A percentile compares a stretch with the other conserved stretches of the same genome.
Evolutionary conservation across 2,113 vertebrate species (phyloP).

Genomic region (Xenus cinereus): DNA sequence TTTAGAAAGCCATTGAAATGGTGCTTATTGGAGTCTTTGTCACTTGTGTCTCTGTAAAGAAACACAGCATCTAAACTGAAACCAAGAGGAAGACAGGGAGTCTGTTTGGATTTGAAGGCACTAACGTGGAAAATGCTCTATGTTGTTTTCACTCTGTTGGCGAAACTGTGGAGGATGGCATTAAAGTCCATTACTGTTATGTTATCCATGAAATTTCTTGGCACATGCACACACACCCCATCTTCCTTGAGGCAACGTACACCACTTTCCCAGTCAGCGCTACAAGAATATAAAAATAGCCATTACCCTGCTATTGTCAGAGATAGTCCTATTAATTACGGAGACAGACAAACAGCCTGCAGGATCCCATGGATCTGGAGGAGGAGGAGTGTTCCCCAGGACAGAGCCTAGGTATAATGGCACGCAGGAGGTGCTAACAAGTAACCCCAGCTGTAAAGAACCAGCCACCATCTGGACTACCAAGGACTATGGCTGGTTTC

Average conservation of each 20-base stretch:
- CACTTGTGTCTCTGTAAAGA: neutral
- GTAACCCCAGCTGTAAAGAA: neutral
- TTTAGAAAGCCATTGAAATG: conserved; percentile 11
- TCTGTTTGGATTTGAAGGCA: neutral
- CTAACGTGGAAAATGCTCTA: neutral
- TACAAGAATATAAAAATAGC: neutral
- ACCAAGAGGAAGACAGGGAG: neutral
- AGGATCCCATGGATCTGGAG: neutral
- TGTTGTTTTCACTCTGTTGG: neutral
- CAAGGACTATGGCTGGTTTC: neutral
- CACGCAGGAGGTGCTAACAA: neutral
- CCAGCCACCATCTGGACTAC: neutral
- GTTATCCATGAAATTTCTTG: neutral
- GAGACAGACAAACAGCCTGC: neutral
- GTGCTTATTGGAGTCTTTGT: neutral
- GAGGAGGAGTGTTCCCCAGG: neutral
- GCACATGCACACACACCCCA: neutral
- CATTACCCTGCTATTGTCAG: neutral
- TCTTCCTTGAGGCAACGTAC: neutral
- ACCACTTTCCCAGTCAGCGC: neutral
- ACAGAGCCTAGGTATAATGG: neutral
- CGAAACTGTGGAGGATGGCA: neutral
- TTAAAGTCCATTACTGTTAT: neutral
- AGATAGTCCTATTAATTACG: neutral
- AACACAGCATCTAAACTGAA: neutral